A percentile compares a stretch with the other conserved stretches of the same genome.
phyloP scores from a whole-genome alignment of 2,888 invertebrate genomes.

The Athetis lepigone region DNA sequence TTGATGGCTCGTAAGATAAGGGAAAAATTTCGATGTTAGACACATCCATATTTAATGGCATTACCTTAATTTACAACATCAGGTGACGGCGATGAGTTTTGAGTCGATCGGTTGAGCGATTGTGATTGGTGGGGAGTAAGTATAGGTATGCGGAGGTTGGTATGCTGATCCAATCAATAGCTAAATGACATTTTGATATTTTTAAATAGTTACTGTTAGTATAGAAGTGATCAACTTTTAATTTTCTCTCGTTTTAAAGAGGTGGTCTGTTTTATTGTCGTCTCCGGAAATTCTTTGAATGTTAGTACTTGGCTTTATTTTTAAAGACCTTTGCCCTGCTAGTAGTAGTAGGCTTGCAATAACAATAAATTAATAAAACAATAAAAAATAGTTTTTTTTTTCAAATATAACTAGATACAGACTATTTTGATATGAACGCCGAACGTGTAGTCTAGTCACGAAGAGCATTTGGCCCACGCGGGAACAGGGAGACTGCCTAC shows the following conservation, averaged over 20 bases:
- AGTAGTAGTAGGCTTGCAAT: too few species aligned
- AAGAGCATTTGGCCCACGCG: neutral
- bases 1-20: slow-evolving; percentile 58
- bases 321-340: too few species aligned
- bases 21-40: slow-evolving; percentile 54
- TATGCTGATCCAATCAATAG: too few species aligned
- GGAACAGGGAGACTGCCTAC: neutral
- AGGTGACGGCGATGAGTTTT: slow-evolving; percentile 29
- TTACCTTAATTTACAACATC: slow-evolving; percentile 47
- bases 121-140: slow-evolving; percentile 8
- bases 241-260: too few species aligned
- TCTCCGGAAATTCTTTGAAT: too few species aligned
- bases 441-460: neutral
- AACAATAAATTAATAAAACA: too few species aligned
- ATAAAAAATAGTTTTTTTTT: too few species aligned
- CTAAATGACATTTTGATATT: slow-evolving; percentile 10
- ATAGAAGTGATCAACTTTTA: too few species aligned
- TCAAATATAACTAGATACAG: too few species aligned
- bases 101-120: slow-evolving; percentile 16
- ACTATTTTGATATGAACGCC: neutral
- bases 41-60: slow-evolving; percentile 56
- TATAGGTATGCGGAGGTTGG: neutral
- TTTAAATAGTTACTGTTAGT: too few species aligned
- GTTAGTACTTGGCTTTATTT: too few species aligned
- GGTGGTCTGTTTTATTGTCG: too few species aligned